Percentiles rank a stretch among this genome's conserved stretches.
Conservation (phyloP, 2,888 invertebrate genomes). For the Lacanobia oleracea region DNA sequence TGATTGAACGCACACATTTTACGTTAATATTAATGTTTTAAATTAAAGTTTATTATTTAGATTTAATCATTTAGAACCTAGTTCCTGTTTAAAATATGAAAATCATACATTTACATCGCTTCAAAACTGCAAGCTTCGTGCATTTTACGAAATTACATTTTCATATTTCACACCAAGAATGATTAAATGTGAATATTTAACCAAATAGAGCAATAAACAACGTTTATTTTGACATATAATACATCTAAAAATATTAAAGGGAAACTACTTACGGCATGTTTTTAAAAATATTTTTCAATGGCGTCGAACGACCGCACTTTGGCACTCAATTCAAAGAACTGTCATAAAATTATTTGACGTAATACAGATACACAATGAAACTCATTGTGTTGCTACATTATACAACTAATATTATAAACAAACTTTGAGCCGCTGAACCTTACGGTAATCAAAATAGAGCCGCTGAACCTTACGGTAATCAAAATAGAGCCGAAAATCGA, state of each 20-base stretch:
- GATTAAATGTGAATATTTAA: no score
- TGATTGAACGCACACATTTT: no score
- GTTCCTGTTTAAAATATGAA: no score
- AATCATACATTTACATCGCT: neutral
- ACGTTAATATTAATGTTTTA: no score
- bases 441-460: neutral
- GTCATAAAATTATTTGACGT: neutral
- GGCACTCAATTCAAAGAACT: neutral
- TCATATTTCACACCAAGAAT: no score
- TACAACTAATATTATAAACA: no score
- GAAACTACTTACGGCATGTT: neutral
- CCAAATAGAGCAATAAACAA: no score
- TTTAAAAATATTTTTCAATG: neutral
- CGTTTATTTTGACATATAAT: neutral
- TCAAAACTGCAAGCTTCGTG: no score
- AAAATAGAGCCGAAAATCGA: neutral
- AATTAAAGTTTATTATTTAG: no score
- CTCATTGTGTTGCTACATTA: neutral
- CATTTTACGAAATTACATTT: no score
- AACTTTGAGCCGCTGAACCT: no score
- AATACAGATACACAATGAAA: neutral
- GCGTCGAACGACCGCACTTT: neutral
- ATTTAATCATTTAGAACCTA: no score
- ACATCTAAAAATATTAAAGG: constrained; percentile 1
- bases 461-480: neutral